Evolutionary conservation across 2,888 invertebrate genomes (phyloP).

Genomic region (Coenonympha glycerion): DNA sequence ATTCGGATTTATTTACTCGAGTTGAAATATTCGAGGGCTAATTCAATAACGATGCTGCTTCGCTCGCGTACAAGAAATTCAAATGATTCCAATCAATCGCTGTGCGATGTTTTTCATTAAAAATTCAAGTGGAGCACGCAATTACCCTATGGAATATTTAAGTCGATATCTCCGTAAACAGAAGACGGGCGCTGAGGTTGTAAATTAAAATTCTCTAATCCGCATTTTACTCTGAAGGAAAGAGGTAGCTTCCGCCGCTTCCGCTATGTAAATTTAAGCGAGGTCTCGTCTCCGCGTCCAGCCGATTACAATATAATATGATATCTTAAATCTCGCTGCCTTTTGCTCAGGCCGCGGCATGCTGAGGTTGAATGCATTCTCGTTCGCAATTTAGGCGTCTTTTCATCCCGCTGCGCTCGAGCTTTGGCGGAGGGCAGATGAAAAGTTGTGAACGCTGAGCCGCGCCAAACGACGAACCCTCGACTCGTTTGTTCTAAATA

Average conservation of each 20-base stretch:
- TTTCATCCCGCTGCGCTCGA: constrained; percentile 49
- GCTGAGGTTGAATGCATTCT: constrained; percentile 60
- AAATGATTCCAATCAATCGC: constrained; percentile 69
- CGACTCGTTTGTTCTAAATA: constrained; percentile 18
- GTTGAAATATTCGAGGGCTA: constrained; percentile 62
- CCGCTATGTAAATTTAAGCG: constrained; percentile 66
- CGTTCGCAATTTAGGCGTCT: constrained; percentile 64
- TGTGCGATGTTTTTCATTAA: constrained; percentile 63
- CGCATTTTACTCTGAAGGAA: constrained; percentile 53
- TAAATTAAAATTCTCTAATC: constrained; percentile 65
- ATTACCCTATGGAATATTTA: constrained; percentile 71
- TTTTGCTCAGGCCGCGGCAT: constrained; percentile 51
- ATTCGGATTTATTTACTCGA: constrained; percentile 55
- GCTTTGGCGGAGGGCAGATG: constrained; percentile 29
- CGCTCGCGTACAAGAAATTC: constrained; percentile 66
- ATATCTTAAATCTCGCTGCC: constrained; percentile 64
- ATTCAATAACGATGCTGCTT: constrained; percentile 56
- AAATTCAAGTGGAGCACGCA: constrained; percentile 65
- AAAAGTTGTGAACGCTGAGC: constrained; percentile 20
- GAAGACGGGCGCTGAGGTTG: constrained; percentile 54
- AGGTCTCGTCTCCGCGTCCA: constrained; percentile 44
- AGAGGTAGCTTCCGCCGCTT: constrained; percentile 59
- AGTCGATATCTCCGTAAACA: constrained; percentile 63
- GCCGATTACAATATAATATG: constrained; percentile 69
- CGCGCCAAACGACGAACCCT: constrained; percentile 15